Base-by-base conservation (phyloP, 37 sponge, comb jelly and placozoan species). In the Theonella swinhoei region DNA sequence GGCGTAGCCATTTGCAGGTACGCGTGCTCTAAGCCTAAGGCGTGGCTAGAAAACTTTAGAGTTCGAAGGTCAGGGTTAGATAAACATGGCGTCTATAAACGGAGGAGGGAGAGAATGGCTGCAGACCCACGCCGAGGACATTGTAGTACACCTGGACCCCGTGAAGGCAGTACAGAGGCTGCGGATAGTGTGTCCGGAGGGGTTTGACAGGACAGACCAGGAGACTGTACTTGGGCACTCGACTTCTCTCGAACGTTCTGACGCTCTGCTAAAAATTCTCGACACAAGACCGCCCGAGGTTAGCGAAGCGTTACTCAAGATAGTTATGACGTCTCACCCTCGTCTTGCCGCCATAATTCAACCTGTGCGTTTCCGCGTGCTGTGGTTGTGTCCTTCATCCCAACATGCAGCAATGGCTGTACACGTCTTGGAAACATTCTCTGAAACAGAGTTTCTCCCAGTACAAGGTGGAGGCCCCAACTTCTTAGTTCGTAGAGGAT, bases 301-400 rank as follows among this genome's bases (percentile, higher is more conserved):
- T 1, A 25, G 66, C 17, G 7, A 36, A 32, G 54, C 38, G 42
- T 80, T 80, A n/a, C 14, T 68, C 25, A 22, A 28, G 35, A 25
- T 40, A 1, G 54, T 80, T 3, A 42, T 7, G 22, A 60, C 65
- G 1, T 35, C 7, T n/a, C 69, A 80, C 41, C 42, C 65, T 7
- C 0, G 28, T 23, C 25, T 80, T 24, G 80, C 80, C 17, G 42
- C 64, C 24, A 4, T 9, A 25, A 2, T 80, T 54, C 69, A 42
- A 41, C 80, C 80, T 5, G 80, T 80, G 11, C 24, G 58, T n/a
- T 68, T n/a, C 65, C 43, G 80, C 4, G 68, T 80, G 47, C 37
- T 80, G 25, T 80, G 80, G 80, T 68, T 68, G 31, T 28, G 43
- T 34, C 35, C 68, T 0, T 26, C 8, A 34, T 69, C 69, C 69